Conservation (phyloP, 1,140 invertebrate species). For the Drosophila pachea region DNA sequence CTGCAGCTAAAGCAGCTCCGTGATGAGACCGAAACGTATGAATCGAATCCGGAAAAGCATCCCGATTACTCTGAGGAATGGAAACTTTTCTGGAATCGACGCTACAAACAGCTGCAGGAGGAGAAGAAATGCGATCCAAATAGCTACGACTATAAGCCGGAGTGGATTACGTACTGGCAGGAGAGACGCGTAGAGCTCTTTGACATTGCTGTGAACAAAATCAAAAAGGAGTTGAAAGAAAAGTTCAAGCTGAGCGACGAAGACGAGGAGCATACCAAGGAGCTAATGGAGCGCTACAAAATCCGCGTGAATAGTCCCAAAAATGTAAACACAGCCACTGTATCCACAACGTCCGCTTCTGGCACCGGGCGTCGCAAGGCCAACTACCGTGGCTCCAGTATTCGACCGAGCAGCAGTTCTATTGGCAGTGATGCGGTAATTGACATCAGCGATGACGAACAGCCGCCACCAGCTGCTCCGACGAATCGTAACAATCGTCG, state of each 20-base stretch:
- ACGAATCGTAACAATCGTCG: slow-evolving; percentile 14
- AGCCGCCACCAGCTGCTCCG: slow-evolving; percentile 17
- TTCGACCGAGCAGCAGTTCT: slow-evolving; percentile 26
- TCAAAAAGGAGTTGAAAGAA: slow-evolving; percentile 80
- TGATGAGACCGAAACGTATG: slow-evolving; percentile 84
- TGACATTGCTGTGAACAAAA: slow-evolving; percentile 79
- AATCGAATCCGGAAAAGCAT: slow-evolving; percentile 91
- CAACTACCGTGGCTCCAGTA: slow-evolving; percentile 44
- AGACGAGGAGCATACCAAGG: slow-evolving; percentile 69
- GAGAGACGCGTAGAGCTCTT: slow-evolving; percentile 88
- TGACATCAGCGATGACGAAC: slow-evolving; percentile 74
- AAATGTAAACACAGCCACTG: not conserved
- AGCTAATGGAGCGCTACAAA: slow-evolving; percentile 71
- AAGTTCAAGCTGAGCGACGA: slow-evolving; percentile 80
- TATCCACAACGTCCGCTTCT: not conserved
- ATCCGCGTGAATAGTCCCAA: slow-evolving; percentile 53
- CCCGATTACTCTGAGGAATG: slow-evolving; percentile 91
- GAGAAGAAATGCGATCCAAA: slow-evolving; percentile 87
- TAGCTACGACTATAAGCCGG: slow-evolving; percentile 90
- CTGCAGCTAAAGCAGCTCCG: slow-evolving; percentile 79
- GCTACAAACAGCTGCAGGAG: slow-evolving; percentile 88
- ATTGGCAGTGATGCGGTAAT: slow-evolving; percentile 47
- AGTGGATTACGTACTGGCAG: slow-evolving; percentile 92
- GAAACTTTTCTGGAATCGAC: slow-evolving; percentile 90
- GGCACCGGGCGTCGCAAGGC: slow-evolving; percentile 35